Evolutionary conservation across 2,888 invertebrate genomes (phyloP).

Genomic region (Clistopyga incitator): DNA sequence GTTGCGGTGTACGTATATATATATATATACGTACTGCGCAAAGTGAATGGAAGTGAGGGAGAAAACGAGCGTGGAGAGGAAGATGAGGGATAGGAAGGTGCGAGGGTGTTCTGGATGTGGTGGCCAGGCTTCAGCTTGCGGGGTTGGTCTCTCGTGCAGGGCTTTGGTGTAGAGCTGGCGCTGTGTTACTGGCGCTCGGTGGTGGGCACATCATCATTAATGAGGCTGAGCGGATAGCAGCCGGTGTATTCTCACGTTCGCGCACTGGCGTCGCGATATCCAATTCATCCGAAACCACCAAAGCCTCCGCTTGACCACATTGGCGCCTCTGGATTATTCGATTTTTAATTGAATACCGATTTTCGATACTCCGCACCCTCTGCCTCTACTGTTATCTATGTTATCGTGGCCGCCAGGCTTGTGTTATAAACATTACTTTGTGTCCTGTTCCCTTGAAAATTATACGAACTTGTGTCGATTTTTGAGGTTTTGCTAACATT

Average conservation of each 20-base stretch:
- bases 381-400: background rate
- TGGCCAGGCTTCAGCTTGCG: constrained; percentile 67
- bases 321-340: constrained; percentile 66
- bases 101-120: constrained; percentile 68
- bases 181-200: constrained; percentile 85
- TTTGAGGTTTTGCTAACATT: background rate
- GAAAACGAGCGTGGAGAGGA: constrained; percentile 64
- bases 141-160: constrained; percentile 52
- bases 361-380: constrained; percentile 58
- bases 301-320: constrained; percentile 71
- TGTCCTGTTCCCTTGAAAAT: background rate
- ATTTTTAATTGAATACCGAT: constrained; percentile 69
- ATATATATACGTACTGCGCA: too few relatives aligned
- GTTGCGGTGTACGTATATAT: constrained; percentile 9
- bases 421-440: constrained; percentile 2
- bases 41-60: constrained; percentile 82
- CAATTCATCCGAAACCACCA: constrained; percentile 75
- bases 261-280: constrained; percentile 80
- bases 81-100: constrained; percentile 78
- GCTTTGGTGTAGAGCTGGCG: constrained; percentile 28
- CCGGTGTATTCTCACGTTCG: constrained; percentile 81
- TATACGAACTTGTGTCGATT: background rate
- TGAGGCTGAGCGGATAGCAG: constrained; percentile 86
- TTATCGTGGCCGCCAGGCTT: constrained; percentile 7
- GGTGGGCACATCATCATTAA: constrained; percentile 92